Conservation (phyloP, 2,797 vertebrate species). For the Pangasius mekongensis region DNA sequence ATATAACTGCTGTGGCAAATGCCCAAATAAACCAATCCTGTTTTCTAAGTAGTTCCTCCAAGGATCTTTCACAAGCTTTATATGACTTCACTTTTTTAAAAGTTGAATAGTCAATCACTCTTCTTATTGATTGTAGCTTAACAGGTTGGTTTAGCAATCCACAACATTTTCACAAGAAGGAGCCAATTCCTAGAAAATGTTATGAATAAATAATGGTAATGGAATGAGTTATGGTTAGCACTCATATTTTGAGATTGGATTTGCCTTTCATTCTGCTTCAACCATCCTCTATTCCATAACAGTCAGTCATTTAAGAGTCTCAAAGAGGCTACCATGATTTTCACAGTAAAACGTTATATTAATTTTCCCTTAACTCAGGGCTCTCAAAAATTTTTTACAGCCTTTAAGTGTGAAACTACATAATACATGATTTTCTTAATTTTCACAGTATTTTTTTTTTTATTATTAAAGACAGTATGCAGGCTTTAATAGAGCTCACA, state of each 20-base stretch:
- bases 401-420: not conserved
- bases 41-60: not conserved
- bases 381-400: not conserved
- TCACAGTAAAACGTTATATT: not conserved
- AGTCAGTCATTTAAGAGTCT: not conserved
- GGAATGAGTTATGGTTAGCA: not conserved
- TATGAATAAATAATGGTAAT: conserved; percentile 1
- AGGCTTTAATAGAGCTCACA: not conserved
- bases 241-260: not conserved
- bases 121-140: not conserved
- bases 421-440: not conserved
- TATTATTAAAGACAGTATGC: not conserved
- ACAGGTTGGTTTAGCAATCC: not conserved
- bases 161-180: not conserved
- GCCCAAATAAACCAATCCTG: not conserved
- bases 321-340: not conserved
- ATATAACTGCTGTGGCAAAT: not conserved
- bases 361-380: not conserved
- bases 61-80: not conserved
- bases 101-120: not conserved
- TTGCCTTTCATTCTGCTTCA: not conserved
- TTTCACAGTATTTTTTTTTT: not conserved
- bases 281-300: not conserved
- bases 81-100: not conserved
- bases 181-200: not conserved